Evolutionary conservation across 2,888 invertebrate species (phyloP).

Genomic region (Salpingus planirostris): DNA sequence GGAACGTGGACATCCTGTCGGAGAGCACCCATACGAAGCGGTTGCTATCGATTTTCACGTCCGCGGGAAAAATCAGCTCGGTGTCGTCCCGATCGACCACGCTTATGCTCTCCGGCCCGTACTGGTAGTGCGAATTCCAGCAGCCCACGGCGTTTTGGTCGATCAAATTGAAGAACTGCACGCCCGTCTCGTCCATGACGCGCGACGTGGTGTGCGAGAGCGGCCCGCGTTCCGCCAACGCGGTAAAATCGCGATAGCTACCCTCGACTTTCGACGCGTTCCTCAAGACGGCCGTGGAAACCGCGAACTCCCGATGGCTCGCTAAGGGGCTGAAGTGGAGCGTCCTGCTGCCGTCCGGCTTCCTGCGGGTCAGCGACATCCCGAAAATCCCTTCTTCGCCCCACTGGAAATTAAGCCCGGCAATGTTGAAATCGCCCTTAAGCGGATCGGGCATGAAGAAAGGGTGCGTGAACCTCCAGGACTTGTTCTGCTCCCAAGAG

Average conservation of each 20-base stretch:
- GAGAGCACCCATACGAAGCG: conserved; percentile 73
- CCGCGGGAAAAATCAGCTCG: conserved; percentile 68
- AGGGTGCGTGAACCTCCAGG: conserved; percentile 72
- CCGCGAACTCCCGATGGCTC: conserved; percentile 68
- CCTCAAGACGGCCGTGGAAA: conserved; percentile 64
- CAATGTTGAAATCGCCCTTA: conserved; percentile 68
- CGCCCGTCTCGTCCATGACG: conserved; percentile 64
- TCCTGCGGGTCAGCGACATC: conserved; percentile 59
- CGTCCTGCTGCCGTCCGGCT: conserved; percentile 58
- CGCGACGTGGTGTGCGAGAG: conserved; percentile 64
- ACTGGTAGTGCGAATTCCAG: conserved; percentile 63
- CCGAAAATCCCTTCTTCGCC: conserved; percentile 71
- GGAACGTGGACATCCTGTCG: conserved; percentile 73
- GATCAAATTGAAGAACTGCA: conserved; percentile 68
- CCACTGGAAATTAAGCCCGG: conserved; percentile 79
- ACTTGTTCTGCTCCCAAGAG: conserved; percentile 65
- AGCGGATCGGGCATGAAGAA: conserved; percentile 77
- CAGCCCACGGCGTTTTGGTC: conserved; percentile 78
- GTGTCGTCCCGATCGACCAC: conserved; percentile 67
- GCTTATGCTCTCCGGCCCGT: conserved; percentile 56
- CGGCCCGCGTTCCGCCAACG: conserved; percentile 56
- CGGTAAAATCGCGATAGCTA: conserved; percentile 63
- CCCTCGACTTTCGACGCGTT: conserved; percentile 58
- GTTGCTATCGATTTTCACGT: conserved; percentile 65
- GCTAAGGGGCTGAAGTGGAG: conserved; percentile 73